Evolutionary conservation across 1,140 invertebrate genomes (phyloP).

Genomic region (Trinorchestia longiramus): DNA sequence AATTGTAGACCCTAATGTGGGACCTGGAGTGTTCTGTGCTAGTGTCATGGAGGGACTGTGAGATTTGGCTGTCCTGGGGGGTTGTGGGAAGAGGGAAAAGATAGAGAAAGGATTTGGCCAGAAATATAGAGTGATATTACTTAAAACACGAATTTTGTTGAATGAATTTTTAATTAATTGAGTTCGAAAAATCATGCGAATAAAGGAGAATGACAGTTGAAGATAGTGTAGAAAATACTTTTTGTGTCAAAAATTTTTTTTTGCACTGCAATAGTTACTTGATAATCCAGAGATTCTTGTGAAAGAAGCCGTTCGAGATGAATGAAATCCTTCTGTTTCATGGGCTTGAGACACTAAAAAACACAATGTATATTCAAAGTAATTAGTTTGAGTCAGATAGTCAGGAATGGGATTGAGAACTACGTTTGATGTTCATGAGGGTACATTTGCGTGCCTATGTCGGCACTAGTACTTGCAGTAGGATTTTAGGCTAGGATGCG

Average conservation of each 20-base stretch:
- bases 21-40: conserved; percentile 32
- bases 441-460: too few relatives aligned
- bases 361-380: too few relatives aligned
- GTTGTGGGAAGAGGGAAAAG: background rate
- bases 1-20: conserved; percentile 41
- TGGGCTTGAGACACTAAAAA: background rate
- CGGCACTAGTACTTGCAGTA: too few relatives aligned
- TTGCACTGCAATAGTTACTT: background rate
- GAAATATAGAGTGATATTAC: background rate
- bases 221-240: too few relatives aligned
- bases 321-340: background rate
- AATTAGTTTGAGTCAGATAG: too few relatives aligned
- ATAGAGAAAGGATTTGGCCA: background rate
- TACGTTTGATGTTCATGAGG: too few relatives aligned
- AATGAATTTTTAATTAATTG: background rate
- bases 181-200: background rate
- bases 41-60: background rate
- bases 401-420: too few relatives aligned
- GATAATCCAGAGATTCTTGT: background rate
- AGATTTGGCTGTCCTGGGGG: background rate
- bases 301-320: too few relatives aligned
- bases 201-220: too few relatives aligned
- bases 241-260: background rate
- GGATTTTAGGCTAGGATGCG: too few relatives aligned
- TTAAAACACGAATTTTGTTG: background rate